Evolutionary conservation across 2,888 invertebrate species (phyloP).

Genomic region (Epinotia nisella): DNA sequence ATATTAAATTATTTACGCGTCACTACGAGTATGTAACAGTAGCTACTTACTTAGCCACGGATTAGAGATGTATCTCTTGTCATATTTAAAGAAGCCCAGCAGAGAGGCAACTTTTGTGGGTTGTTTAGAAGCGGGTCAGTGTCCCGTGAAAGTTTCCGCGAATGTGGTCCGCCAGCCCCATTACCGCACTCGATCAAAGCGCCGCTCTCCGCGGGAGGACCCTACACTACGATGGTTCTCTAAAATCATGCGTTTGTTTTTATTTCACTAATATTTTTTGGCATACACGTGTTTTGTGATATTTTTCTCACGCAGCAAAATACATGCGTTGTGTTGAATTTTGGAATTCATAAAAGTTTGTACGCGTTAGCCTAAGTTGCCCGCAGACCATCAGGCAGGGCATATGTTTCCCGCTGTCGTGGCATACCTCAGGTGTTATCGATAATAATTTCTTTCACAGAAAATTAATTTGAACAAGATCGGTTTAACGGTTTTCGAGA

Average conservation of each 20-base stretch:
- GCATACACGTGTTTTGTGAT: background rate
- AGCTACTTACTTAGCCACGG: background rate
- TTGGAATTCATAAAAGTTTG: no score
- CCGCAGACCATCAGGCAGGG: no score
- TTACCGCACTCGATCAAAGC: slow-evolving; percentile 77
- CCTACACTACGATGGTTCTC: slow-evolving; percentile 62
- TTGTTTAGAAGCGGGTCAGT: slow-evolving; percentile 76
- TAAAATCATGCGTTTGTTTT: slow-evolving; percentile 66
- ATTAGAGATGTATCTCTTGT: slow-evolving; percentile 24
- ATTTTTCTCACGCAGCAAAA: background rate
- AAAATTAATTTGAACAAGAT: no score
- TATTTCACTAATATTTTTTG: slow-evolving; percentile 49
- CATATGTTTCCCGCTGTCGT: no score
- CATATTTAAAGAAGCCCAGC: slow-evolving; percentile 57
- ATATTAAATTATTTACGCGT: background rate
- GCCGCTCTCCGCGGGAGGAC: slow-evolving; percentile 61
- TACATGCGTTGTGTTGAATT: no score
- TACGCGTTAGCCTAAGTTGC: no score
- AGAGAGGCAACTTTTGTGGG: slow-evolving; percentile 64
- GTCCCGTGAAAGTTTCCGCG: slow-evolving; percentile 81
- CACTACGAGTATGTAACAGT: background rate
- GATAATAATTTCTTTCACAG: no score
- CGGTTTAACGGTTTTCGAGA: no score
- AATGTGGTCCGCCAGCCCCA: slow-evolving; percentile 69
- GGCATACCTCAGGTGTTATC: no score